Conservation (phyloP, 2,113 vertebrate genomes). For the Motacilla tschutschensis region DNA sequence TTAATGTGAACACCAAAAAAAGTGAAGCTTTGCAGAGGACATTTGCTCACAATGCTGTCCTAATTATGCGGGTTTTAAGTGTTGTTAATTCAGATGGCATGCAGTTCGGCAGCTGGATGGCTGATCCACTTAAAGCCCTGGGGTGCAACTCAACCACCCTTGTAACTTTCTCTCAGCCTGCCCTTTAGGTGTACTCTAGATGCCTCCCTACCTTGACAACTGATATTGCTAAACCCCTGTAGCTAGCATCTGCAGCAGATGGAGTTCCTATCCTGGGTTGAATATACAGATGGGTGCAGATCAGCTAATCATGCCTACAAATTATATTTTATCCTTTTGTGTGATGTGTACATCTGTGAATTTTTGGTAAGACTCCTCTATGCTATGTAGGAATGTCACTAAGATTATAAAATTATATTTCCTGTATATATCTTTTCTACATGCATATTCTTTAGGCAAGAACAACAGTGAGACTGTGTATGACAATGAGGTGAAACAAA, state of each 20-base stretch:
- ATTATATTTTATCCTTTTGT: constrained; percentile 41
- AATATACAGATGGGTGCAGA: constrained; percentile 34
- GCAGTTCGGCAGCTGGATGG: constrained; percentile 26
- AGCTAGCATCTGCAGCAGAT: constrained; percentile 54
- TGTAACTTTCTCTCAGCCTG: background rate
- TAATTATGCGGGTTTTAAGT: constrained; percentile 41
- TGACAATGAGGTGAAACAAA: background rate
- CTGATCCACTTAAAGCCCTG: constrained; percentile 32
- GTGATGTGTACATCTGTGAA: constrained; percentile 9
- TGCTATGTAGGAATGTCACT: background rate
- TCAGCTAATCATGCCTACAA: constrained; percentile 31
- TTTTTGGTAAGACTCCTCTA: background rate
- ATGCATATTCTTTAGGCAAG: background rate
- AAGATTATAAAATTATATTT: background rate
- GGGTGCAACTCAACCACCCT: background rate
- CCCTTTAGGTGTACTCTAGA: constrained; percentile 8
- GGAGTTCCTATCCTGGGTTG: constrained; percentile 15
- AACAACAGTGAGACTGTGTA: background rate
- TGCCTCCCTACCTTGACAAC: background rate
- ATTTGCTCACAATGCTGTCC: background rate
- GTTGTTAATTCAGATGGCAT: constrained; percentile 12
- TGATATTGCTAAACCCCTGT: background rate
- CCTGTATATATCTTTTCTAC: background rate
- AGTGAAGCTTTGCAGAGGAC: background rate
- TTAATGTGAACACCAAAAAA: background rate